A percentile compares a stretch with the other conserved stretches of the same genome.
Evolutionary conservation across 1,140 invertebrate species (phyloP).

Genomic region (Prorops nasuta): DNA sequence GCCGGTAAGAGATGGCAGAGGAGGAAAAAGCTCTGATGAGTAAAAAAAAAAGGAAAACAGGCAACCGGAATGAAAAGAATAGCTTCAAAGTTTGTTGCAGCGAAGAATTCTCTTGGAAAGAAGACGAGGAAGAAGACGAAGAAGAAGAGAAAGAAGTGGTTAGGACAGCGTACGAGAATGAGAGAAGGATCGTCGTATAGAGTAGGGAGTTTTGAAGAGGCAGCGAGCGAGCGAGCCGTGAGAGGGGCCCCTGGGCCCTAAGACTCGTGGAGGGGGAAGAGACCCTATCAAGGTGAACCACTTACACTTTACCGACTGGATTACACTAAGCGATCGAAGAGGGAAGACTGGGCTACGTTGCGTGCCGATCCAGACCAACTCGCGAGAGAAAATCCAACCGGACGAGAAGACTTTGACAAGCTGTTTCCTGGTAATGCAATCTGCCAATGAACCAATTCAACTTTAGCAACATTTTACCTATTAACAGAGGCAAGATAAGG

Average conservation of each 20-base stretch:
- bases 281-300: constrained; percentile 52
- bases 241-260: constrained; percentile 11
- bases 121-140: constrained; percentile 2
- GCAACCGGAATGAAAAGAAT: too few species aligned
- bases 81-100: too few species aligned
- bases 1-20: not conserved
- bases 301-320: constrained; percentile 53
- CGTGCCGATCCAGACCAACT: not conserved
- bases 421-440: too few species aligned
- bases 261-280: constrained; percentile 18
- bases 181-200: constrained; percentile 7
- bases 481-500: too few species aligned
- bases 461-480: too few species aligned
- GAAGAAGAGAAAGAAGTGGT: not conserved
- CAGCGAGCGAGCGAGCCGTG: constrained; percentile 10
- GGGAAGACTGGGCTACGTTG: not conserved
- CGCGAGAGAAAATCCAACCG: too few species aligned
- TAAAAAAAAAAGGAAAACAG: too few species aligned
- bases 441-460: too few species aligned
- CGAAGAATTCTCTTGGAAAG: too few species aligned
- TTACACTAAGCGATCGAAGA: constrained; percentile 52
- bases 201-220: constrained; percentile 4
- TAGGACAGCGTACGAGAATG: not conserved
- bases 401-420: too few species aligned
- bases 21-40: too few species aligned